These are phyloP conservation scores for Lasiurus borealis DNA, from an alignment of 2,113 vertebrate species.

Conservation along the genomic window DNA sequence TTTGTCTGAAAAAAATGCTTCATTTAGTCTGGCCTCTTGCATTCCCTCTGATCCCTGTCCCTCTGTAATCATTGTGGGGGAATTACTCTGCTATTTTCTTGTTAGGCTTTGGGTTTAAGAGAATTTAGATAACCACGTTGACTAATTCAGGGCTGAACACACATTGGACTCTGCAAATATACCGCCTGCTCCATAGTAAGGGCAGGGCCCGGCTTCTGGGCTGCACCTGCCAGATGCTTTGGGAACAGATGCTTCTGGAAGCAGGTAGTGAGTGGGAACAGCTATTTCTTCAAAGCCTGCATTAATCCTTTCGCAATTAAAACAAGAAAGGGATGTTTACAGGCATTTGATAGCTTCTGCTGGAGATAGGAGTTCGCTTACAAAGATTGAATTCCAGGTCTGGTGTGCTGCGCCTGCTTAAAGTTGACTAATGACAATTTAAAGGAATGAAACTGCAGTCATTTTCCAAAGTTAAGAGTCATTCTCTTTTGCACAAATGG, in stretches of 20 bases:
- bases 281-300: slow-evolving; percentile 62
- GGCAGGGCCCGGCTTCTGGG: not conserved
- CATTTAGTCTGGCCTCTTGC: not conserved
- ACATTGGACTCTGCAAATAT: not conserved
- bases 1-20: slow-evolving; percentile 69
- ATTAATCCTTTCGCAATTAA: slow-evolving; percentile 77
- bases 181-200: accelerated
- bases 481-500: slow-evolving; percentile 61
- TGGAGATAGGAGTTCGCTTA: slow-evolving; percentile 63
- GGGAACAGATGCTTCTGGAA: slow-evolving; percentile 21
- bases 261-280: not conserved
- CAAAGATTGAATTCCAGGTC: slow-evolving; percentile 58
- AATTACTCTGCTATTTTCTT: slow-evolving; percentile 33
- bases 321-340: slow-evolving; percentile 78
- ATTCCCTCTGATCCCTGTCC: not conserved
- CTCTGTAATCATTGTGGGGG: not conserved
- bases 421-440: slow-evolving; percentile 65
- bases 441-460: slow-evolving; percentile 47
- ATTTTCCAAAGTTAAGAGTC: slow-evolving; percentile 70
- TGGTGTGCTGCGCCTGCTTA: slow-evolving; percentile 26
- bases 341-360: slow-evolving; percentile 51
- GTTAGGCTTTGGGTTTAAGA: slow-evolving; percentile 48
- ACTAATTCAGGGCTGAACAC: slow-evolving; percentile 28
- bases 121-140: slow-evolving; percentile 43
- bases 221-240: not conserved